A percentile compares a stretch with the other conserved stretches of the same genome.
phyloP scores from a whole-genome alignment of 1,140 invertebrate species.

The Sitophilus oryzae region DNA sequence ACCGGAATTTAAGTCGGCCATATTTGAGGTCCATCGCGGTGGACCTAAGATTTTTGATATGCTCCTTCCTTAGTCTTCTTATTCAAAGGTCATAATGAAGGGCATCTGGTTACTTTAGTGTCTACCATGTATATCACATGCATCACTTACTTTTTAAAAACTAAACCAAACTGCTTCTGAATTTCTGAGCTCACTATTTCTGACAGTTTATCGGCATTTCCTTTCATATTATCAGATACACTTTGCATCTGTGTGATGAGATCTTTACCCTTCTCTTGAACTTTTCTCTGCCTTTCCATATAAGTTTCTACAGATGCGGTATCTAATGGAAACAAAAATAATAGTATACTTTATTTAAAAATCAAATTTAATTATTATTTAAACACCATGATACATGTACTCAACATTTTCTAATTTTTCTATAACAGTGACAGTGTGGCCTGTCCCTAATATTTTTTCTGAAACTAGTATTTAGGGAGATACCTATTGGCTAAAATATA shows the following conservation, averaged over 20 bases:
- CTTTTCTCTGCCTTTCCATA: constrained; percentile 39
- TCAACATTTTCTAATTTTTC: constrained; percentile 1
- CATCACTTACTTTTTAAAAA: constrained; percentile 37
- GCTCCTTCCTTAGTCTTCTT: too few relatives aligned
- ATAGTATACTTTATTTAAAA: too few relatives aligned
- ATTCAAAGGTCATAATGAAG: too few relatives aligned
- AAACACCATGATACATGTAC: background rate
- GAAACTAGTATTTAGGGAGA: too few relatives aligned
- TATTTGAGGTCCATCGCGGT: too few relatives aligned
- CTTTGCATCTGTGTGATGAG: constrained; percentile 40
- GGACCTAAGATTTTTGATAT: too few relatives aligned
- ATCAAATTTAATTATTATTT: constrained; percentile 13
- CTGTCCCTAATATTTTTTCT: too few relatives aligned
- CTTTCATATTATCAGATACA: constrained; percentile 39
- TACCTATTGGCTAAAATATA: too few relatives aligned
- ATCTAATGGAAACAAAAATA: constrained; percentile 35
- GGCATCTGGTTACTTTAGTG: too few relatives aligned
- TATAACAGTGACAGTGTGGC: too few relatives aligned
- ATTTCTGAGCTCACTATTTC: constrained; percentile 36
- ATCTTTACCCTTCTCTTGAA: constrained; percentile 42
- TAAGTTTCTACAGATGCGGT: constrained; percentile 41
- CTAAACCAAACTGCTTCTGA: constrained; percentile 36
- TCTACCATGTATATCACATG: too few relatives aligned
- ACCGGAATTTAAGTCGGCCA: too few relatives aligned
- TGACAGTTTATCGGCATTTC: constrained; percentile 36